Base-by-base conservation (phyloP, 2,888 invertebrate species). In the Microplitis manilae region DNA sequence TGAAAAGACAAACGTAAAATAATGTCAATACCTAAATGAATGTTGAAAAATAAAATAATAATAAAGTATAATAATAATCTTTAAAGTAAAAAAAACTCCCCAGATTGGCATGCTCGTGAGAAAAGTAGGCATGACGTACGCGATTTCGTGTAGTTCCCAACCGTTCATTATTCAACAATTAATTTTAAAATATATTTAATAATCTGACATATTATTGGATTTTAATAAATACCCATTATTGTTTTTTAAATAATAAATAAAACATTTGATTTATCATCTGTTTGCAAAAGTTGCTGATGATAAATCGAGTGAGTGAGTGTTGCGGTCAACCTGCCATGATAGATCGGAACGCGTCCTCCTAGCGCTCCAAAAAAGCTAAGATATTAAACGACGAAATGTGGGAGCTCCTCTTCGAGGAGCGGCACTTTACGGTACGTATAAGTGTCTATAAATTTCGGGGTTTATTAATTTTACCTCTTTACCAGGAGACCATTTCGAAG, bases 251-350 rank as follows among this genome's bases (percentile, higher is more conserved):
- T 7, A 40, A 30, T 61, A 40, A 17, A 50, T 50, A 7, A 6
- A 17, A n/a, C 7, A 64, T 40, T 60, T 15, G 68, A 50, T 41
- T 38, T n/a, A 39, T 60, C 68, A 39, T 73, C 39, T 17, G 30
- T 6, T 38, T 7, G 39, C 38, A 39, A 65, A 20, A 50, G 17
- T 30, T 13, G 59, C 59, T 73, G 64, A 41, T 40, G 15, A 40
- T 62, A 39, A 38, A 50, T 79, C 77, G 77, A 74, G 72, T 75
- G 79, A 82, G 84, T 86, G 85, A 82, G 83, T 83, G 82, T 79
- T 80, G 82, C 82, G 85, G 84, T 84, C 85, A 85, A 86, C 85
- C 88, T 87, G 89, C 89, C 89, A 90, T 89, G 89, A 88, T 89
- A 88, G 88, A 85, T 87, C 86, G 85, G 85, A 87, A 83, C 87